Conservation (phyloP, 35 echinoderm and acorn worm species). For the Ophioderma brevispina region DNA sequence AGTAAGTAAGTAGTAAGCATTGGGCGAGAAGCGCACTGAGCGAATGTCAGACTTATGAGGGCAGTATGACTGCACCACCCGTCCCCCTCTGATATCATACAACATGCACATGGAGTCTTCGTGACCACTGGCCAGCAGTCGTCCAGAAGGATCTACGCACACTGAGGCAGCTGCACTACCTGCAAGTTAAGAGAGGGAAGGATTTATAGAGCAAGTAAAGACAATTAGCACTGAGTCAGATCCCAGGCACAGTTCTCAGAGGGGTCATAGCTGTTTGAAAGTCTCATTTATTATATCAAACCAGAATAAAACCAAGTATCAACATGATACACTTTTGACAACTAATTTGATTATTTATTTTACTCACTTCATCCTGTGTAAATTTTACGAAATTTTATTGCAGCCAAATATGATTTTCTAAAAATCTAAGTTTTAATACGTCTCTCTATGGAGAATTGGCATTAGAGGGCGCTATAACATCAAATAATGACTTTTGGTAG, state of each 20-base stretch:
- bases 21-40: conserved; percentile 86
- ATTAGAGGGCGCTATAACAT: no score
- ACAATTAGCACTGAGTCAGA: neutral
- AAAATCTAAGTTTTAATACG: no score
- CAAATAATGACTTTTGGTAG: no score
- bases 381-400: no score
- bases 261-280: neutral
- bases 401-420: no score
- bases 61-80: conserved; percentile 79
- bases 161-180: conserved; percentile 72
- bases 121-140: conserved; percentile 86
- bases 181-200: no score
- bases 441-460: no score
- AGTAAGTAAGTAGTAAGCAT: conserved; percentile 76
- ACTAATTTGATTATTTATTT: no score
- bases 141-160: conserved; percentile 73
- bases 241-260: neutral
- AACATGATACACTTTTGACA: no score
- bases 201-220: neutral
- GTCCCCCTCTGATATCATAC: conserved; percentile 90
- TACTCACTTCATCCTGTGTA: no score
- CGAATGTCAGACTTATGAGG: conserved; percentile 81
- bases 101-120: conserved; percentile 86
- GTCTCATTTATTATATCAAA: no score
- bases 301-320: no score